Evolutionary conservation across 2,888 invertebrate species (phyloP), one percentile per base, ranked within the genome.

Genomic region (Apodemia zela): DNA sequence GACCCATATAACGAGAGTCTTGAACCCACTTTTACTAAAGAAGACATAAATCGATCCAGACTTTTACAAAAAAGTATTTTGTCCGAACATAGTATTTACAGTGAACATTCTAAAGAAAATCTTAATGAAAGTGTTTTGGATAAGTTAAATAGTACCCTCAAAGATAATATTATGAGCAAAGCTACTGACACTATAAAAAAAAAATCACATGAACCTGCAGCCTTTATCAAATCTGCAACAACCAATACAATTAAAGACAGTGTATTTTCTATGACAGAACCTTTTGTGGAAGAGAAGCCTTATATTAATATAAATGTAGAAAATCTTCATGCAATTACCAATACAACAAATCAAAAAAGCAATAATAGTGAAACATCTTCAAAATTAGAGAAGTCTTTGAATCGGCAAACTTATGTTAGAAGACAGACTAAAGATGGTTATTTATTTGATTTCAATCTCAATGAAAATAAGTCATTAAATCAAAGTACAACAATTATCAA

Each of bases 11-110:
- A 86, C 42, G 82, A 88, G 60, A 87, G 87, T 47, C 73, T 89
- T 2, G 89, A 89, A 68, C 89, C 89, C 0, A 74, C 77, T 0
- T 84, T 89, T 63, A 84, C 73, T 57, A 86, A 79, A 62, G 82
- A 84, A 63, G 74, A 79, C 6, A 73, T 81, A 0, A 82, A 82
- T 60, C 75, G 71, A 63, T 81, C 85, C 3, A 71, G 76, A 63
- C 69, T 76, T 3, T 59, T 75, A 3, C 68, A 70, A 38, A 70
- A 75, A 38, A 79, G 73, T 61, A 33, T 72, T 3, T 59, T 68
- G 0, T 60, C 65, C 33, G 63, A 64, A 35, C 47, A 62, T 25
- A 61, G 13, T 45, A 59, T 65, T 7, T 63, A 63, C 2, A 74
- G 73, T 60, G 60, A 69, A 38, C 66, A 71, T 13, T 77, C 70